A percentile compares a stretch with the other conserved stretches of the same genome.
Conservation (phyloP, 2,113 vertebrate genomes). For the Neoarius graeffei region DNA sequence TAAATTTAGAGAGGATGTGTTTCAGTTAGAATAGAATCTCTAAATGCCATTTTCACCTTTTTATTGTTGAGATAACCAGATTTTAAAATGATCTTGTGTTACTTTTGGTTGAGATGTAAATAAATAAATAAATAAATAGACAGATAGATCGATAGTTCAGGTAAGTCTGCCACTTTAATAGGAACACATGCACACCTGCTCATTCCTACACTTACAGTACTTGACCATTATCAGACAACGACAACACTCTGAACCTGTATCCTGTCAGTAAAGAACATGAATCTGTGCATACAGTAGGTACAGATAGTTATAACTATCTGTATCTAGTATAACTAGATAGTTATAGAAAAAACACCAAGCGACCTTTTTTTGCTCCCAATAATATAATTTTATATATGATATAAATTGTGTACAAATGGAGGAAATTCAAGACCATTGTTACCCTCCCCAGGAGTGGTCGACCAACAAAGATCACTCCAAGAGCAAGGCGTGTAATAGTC, state of each 20-base stretch:
- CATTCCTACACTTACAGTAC: not conserved
- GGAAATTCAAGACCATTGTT: too few relatives aligned
- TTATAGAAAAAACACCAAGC: not conserved
- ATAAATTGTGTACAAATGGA: too few relatives aligned
- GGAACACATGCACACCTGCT: not conserved
- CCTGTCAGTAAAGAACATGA: not conserved
- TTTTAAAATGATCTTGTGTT: not conserved
- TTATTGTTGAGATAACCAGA: not conserved
- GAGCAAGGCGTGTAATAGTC: too few relatives aligned
- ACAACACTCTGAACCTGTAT: not conserved
- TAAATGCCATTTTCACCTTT: not conserved
- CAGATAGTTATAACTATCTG: too few relatives aligned
- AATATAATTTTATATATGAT: not conserved
- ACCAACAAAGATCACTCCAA: too few relatives aligned
- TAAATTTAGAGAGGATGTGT: not conserved
- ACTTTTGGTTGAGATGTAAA: not conserved
- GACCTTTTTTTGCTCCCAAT: not conserved
- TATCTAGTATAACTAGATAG: too few relatives aligned
- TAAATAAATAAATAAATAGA: too few relatives aligned
- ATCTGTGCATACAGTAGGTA: not conserved
- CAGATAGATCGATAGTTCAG: too few relatives aligned
- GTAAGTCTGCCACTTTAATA: not conserved
- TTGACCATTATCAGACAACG: not conserved
- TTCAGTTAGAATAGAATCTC: not conserved
- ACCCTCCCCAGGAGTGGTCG: too few relatives aligned